Evolutionary conservation across 2,888 invertebrate genomes (phyloP).

Genomic region (Horisme vitalbata): DNA sequence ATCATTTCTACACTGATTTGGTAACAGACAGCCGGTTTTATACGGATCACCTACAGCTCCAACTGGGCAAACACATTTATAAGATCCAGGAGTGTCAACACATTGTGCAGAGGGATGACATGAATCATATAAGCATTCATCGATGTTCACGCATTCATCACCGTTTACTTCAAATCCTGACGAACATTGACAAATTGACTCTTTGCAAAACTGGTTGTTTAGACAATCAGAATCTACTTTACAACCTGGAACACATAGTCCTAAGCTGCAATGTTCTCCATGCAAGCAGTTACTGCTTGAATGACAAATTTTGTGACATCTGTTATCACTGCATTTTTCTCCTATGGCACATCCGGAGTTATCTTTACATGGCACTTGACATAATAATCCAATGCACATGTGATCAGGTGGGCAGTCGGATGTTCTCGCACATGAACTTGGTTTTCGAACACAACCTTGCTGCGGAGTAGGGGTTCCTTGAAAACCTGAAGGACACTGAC

Average conservation of each 20-base stretch:
- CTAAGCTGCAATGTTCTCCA: conserved; percentile 93
- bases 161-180: conserved; percentile 89
- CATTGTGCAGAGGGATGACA: conserved; percentile 93
- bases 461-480: conserved; percentile 93
- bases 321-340: conserved; percentile 90
- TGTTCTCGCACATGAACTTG: conserved; percentile 86
- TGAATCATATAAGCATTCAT: conserved; percentile 90
- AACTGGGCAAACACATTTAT: conserved; percentile 89
- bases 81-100: conserved; percentile 91
- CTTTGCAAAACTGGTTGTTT: conserved; percentile 89
- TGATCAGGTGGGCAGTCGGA: conserved; percentile 90
- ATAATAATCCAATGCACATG: conserved; percentile 89
- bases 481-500: conserved; percentile 92
- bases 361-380: conserved; percentile 90
- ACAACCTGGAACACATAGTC: conserved; percentile 92
- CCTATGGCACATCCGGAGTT: conserved; percentile 90
- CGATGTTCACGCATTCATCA: conserved; percentile 90
- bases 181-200: conserved; percentile 89
- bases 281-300: conserved; percentile 94
- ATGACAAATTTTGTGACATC: conserved; percentile 93
- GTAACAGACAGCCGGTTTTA: conserved; percentile 86
- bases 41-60: conserved; percentile 90
- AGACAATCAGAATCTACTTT: conserved; percentile 91
- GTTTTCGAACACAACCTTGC: conserved; percentile 93
- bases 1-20: conserved; percentile 89